Evolutionary conservation across 2,888 invertebrate species (phyloP).

Genomic region (Yponomeuta evonymella): DNA sequence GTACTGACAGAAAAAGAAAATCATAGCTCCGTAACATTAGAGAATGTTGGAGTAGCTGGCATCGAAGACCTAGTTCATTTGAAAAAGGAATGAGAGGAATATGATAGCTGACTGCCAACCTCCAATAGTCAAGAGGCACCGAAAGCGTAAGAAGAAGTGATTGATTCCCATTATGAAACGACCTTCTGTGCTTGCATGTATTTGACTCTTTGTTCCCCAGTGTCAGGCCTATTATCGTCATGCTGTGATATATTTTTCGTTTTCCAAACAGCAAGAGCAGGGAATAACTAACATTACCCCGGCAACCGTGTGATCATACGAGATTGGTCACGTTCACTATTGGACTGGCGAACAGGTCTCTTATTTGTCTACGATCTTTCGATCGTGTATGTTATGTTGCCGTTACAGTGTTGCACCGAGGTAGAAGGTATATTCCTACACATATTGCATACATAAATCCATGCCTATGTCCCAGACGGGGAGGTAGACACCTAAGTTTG

Average conservation of each 20-base stretch:
- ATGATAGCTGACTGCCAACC: no score
- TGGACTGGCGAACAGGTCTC: constrained; percentile 14
- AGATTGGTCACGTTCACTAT: constrained; percentile 20
- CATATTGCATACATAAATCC: neutral
- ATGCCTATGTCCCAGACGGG: neutral
- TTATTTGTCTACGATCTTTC: constrained; percentile 15
- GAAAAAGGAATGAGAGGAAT: no score
- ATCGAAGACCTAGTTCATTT: no score
- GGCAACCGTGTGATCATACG: constrained; percentile 12
- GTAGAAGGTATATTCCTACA: neutral
- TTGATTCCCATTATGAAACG: neutral
- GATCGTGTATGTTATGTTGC: neutral
- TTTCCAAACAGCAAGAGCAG: constrained; percentile 5
- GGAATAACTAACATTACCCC: neutral
- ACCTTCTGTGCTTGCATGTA: neutral
- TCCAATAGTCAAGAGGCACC: no score
- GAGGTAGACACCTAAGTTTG: neutral
- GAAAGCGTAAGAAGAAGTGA: neutral
- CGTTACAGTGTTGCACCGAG: neutral
- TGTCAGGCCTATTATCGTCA: neutral
- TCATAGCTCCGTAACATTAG: no score
- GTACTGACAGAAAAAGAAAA: no score
- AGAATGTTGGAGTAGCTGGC: no score
- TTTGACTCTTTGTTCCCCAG: neutral
- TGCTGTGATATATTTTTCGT: constrained; percentile 7